Evolutionary conservation across 2,113 vertebrate species (phyloP).

Genomic region (Clarias macrocephalus): DNA sequence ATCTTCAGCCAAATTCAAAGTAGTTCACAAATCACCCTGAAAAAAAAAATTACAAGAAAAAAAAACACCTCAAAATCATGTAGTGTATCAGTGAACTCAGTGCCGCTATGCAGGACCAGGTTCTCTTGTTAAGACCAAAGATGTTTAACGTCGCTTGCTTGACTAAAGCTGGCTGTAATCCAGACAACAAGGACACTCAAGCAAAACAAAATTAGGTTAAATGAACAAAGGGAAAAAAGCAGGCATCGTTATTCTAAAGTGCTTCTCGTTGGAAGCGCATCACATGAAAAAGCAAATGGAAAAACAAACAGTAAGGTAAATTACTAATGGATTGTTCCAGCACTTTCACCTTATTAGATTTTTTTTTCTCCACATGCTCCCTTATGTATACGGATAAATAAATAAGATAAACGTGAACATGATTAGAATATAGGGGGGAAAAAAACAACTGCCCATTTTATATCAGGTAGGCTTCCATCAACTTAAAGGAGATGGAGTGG

Average conservation of each 20-base stretch:
- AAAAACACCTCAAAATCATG: background rate
- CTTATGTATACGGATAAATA: background rate
- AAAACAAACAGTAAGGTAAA: constrained; percentile 11
- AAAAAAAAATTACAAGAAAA: background rate
- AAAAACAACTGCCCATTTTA: constrained; percentile 12
- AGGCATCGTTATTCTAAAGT: background rate
- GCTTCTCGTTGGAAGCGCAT: background rate
- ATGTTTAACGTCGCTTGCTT: background rate
- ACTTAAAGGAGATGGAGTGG: constrained; percentile 1
- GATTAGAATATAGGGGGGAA: background rate
- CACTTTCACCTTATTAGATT: constrained; percentile 3
- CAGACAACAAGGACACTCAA: constrained; percentile 21
- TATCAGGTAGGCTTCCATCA: constrained; percentile 19
- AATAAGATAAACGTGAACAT: background rate
- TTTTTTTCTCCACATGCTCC: background rate
- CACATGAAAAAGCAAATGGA: background rate
- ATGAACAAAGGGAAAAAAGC: background rate
- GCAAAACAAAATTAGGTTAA: constrained; percentile 10
- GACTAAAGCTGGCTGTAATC: constrained; percentile 11
- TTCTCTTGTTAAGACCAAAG: background rate
- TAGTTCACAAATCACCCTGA: constrained; percentile 12
- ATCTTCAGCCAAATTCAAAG: constrained; percentile 28
- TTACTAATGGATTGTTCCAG: constrained; percentile 5
- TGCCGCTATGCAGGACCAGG: background rate
- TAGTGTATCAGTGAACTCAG: background rate